Percentiles rank a stretch among this genome's conserved stretches.
Conservation (phyloP, 2,113 vertebrate species). For the Saguinus imperator region DNA sequence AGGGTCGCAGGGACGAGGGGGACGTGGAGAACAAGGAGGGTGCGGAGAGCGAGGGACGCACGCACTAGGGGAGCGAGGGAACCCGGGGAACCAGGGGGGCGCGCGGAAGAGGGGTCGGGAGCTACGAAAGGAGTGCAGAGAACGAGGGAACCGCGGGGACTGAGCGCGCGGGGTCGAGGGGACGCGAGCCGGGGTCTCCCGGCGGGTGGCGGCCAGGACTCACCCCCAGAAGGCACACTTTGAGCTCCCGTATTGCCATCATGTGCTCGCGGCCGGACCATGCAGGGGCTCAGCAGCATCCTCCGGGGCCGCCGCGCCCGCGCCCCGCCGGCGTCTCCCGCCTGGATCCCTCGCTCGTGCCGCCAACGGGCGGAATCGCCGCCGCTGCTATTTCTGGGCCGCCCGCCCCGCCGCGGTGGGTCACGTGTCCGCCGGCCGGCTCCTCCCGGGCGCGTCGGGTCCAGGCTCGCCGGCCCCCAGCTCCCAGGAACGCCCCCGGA, state of each 20-base stretch:
- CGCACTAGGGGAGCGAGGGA: too few relatives aligned
- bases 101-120: background rate
- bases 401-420: conserved; percentile 38
- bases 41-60: background rate
- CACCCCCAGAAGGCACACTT: conserved; percentile 98
- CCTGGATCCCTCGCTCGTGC: conserved; percentile 6
- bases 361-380: conserved; percentile 29
- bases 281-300: conserved; percentile 72
- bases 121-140: background rate
- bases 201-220: conserved; percentile 79
- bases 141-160: background rate
- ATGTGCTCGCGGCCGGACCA: conserved; percentile 74
- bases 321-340: conserved; percentile 35
- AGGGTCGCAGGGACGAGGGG: background rate
- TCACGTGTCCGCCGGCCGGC: conserved; percentile 74
- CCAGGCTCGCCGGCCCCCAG: background rate
- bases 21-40: background rate
- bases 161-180: too few relatives aligned
- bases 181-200: background rate
- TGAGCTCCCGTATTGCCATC: conserved; percentile 94
- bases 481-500: background rate
- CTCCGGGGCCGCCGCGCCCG: conserved; percentile 61
- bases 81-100: background rate
- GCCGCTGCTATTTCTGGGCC: conserved; percentile 67
- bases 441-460: conserved; percentile 37